Base-by-base conservation (phyloP, 2,797 vertebrate species). In the Bovichtus variegatus region DNA sequence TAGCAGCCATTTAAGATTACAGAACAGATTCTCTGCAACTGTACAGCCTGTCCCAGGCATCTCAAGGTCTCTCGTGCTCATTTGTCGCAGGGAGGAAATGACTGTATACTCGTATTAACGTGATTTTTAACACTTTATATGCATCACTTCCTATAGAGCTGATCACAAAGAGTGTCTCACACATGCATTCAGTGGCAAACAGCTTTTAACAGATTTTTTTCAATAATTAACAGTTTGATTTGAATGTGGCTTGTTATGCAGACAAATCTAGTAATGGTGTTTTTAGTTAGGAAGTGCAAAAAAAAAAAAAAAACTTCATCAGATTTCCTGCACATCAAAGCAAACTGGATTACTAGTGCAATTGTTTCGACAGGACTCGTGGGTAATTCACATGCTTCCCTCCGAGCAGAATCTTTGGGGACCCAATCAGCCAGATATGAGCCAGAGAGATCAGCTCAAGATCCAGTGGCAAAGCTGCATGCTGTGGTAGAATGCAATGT, bases 331-430 rank as follows among this genome's bases (percentile, higher is more conserved):
- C 73, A 81, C 81, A 83, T 88, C 84, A 89, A 86, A 89, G 89
- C 78, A 23, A 41, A 27, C 54, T 31, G 11, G 54, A 88, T 80
- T 73, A 64, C 73, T 38, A 74, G 85, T 71, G 76, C 60, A 72
- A 80, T 86, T 85, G 82, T 90, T 80, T 76, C 85, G 85, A 76
- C 55, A 43, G 69, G 54, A 65, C 83, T 91, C 75, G 34, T 88
- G 71, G 78, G 83, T 81, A 80, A 89, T 86, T 88, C 63, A 84
- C 66, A 21, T 9, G 27, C 81, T 74, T 75, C 65, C 65, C 60
- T 57, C 71, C 71, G 19, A 40, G 66, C 50, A 23, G 21, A 31
- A 71, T 70, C 80, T 74, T 21, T 9, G 46, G 84, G 82, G 84
- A 89, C 31, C 75, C 64, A 63, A 77, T 78, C 75, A 76, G 58